Evolutionary conservation across 2,797 vertebrate genomes (phyloP).

Genomic region (Macropus fuliginosus): DNA sequence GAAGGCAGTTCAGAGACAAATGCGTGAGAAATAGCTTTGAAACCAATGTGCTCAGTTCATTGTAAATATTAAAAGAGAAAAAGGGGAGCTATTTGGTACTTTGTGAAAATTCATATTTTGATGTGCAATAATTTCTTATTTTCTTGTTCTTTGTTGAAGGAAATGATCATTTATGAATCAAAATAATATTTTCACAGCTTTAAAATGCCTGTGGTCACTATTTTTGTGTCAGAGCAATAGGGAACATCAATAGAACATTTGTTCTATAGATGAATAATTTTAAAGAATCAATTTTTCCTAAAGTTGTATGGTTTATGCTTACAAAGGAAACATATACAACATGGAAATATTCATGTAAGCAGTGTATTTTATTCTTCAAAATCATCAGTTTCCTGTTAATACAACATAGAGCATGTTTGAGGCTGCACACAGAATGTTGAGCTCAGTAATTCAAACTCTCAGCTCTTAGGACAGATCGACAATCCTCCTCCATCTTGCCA

Average conservation of each 20-base stretch:
- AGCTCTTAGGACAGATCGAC: constrained; percentile 2
- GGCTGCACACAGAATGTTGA: constrained; percentile 27
- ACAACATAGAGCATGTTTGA: constrained; percentile 44
- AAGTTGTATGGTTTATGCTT: neutral
- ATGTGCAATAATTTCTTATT: neutral
- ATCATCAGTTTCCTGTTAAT: constrained; percentile 40
- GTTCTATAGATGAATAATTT: constrained; percentile 17
- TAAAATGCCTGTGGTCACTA: neutral
- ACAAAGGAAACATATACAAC: neutral
- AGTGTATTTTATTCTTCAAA: constrained; percentile 54
- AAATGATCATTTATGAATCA: neutral
- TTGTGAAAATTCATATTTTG: neutral
- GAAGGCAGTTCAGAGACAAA: neutral
- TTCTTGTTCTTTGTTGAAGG: neutral
- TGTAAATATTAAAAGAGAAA: neutral
- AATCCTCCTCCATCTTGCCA: neutral
- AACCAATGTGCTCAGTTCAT: neutral
- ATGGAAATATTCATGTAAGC: constrained; percentile 21
- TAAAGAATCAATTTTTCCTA: neutral
- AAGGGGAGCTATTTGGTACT: neutral
- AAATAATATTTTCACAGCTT: neutral
- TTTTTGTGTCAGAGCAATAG: neutral
- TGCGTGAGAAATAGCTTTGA: neutral
- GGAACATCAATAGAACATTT: neutral
- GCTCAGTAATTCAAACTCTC: constrained; percentile 43